Conservation (phyloP, 1,140 invertebrate species). For the Magallana ariakensis region DNA sequence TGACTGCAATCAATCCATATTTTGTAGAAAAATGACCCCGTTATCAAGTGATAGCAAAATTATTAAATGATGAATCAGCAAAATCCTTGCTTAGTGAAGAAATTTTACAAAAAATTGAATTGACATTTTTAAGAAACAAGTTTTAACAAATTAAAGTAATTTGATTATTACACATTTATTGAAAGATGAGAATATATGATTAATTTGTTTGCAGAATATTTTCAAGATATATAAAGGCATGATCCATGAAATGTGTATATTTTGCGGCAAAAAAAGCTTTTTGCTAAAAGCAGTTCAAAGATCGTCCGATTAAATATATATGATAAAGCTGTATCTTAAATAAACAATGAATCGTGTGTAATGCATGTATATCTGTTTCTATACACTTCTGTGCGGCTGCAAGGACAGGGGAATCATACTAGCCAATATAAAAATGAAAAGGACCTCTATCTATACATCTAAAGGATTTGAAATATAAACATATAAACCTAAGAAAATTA, state of each 20-base stretch:
- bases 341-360: background rate
- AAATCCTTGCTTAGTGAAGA: too few species aligned
- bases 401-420: background rate
- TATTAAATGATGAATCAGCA: too few species aligned
- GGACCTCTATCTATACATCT: background rate
- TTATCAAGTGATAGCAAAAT: too few species aligned
- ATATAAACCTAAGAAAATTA: background rate
- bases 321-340: background rate
- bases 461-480: background rate
- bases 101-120: too few species aligned
- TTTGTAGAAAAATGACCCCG: too few species aligned
- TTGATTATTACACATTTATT: too few species aligned
- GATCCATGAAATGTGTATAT: background rate
- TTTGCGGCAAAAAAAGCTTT: background rate
- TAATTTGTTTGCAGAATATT: background rate
- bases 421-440: background rate
- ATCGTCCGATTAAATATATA: conserved; percentile 13
- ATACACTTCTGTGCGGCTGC: background rate
- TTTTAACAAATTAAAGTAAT: too few species aligned
- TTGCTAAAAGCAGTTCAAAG: background rate
- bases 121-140: too few species aligned
- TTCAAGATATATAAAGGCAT: background rate
- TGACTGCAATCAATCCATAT: too few species aligned
- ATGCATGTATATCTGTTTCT: background rate
- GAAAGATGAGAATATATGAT: too few species aligned